A percentile compares a stretch with the other conserved stretches of the same genome.
phyloP scores from a whole-genome alignment of 2,113 vertebrate genomes.

The Halichoeres trimaculatus region DNA sequence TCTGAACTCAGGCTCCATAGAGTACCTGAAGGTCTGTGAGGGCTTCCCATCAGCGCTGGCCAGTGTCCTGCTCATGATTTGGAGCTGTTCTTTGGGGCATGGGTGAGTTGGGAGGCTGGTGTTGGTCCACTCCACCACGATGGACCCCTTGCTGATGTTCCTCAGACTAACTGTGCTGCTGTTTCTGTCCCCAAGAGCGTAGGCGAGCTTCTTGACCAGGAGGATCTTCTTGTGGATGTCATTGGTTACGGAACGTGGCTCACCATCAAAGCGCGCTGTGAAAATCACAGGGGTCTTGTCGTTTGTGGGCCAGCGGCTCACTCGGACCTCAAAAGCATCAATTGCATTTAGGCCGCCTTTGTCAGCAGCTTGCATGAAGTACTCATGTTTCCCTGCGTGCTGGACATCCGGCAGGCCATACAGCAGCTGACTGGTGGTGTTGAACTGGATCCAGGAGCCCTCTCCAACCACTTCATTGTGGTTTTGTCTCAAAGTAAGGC shows the following conservation, averaged over 20 bases:
- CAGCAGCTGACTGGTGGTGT: conserved; percentile 96
- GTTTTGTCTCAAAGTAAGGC: conserved; percentile 90
- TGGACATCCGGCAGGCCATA: conserved; percentile 90
- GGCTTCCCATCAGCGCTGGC: conserved; percentile 85
- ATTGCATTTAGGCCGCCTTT: conserved; percentile 91
- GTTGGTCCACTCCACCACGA: conserved; percentile 96
- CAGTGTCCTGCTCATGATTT: conserved; percentile 85
- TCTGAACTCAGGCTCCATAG: conserved; percentile 92
- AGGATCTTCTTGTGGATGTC: conserved; percentile 94
- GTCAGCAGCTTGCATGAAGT: conserved; percentile 95
- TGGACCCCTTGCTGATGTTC: conserved; percentile 91
- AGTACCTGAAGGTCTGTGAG: conserved; percentile 74
- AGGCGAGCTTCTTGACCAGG: conserved; percentile 93
- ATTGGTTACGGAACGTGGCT: conserved; percentile 83
- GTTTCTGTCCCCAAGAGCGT: conserved; percentile 92
- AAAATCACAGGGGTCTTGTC: conserved; percentile 90
- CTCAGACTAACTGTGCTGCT: conserved; percentile 92
- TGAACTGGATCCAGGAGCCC: conserved; percentile 95
- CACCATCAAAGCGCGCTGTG: conserved; percentile 88
- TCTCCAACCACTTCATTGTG: conserved; percentile 89
- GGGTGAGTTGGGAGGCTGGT: conserved; percentile 91
- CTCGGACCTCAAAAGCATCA: conserved; percentile 96
- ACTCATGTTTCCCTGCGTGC: conserved; percentile 93
- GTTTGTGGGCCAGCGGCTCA: conserved; percentile 87
- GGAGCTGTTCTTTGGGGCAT: conserved; percentile 92